phyloP scores from a whole-genome alignment of 2,888 invertebrate species.

The Paralinhomoeus sp. region DNA sequence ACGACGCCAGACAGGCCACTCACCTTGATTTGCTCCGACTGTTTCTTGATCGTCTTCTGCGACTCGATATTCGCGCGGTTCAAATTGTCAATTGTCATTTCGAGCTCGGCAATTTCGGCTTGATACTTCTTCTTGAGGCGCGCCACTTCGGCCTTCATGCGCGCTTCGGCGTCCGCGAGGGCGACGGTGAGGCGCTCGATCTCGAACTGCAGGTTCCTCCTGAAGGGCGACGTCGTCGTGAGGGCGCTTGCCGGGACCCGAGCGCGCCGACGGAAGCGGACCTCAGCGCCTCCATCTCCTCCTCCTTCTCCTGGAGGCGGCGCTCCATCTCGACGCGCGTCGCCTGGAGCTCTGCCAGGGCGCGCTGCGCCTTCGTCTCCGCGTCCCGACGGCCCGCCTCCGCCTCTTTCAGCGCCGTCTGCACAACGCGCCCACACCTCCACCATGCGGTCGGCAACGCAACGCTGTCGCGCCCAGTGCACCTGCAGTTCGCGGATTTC shows the following conservation, averaged over 20 bases:
- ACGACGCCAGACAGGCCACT: constrained; percentile 10
- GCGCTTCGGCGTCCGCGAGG: constrained; percentile 76
- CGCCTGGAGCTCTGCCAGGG: constrained; percentile 71
- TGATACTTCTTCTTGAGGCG: constrained; percentile 95
- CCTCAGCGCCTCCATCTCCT: constrained; percentile 92
- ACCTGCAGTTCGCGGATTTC: constrained; percentile 90
- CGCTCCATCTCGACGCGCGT: constrained; percentile 91
- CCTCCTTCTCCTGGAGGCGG: constrained; percentile 88
- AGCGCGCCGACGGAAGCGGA: constrained; percentile 40
- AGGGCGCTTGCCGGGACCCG: too few relatives aligned
- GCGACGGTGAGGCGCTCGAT: constrained; percentile 78
- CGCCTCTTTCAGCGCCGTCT: constrained; percentile 59
- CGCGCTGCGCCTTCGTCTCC: constrained; percentile 76
- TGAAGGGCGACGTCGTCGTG: too few relatives aligned
- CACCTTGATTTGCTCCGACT: constrained; percentile 62
- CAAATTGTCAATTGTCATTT: constrained; percentile 81
- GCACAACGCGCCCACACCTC: constrained; percentile 51
- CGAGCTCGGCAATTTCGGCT: constrained; percentile 79
- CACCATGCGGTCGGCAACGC: too few relatives aligned
- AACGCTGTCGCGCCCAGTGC: constrained; percentile 38
- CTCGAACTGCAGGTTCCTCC: constrained; percentile 88
- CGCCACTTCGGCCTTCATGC: constrained; percentile 68
- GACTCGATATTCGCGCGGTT: constrained; percentile 88
- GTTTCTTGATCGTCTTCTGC: constrained; percentile 84
- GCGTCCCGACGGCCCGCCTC: constrained; percentile 85